Evolutionary conservation across 2,888 invertebrate species (phyloP), one percentile per base, ranked within the genome.

Genomic region (Zaprionus lineosus): DNA sequence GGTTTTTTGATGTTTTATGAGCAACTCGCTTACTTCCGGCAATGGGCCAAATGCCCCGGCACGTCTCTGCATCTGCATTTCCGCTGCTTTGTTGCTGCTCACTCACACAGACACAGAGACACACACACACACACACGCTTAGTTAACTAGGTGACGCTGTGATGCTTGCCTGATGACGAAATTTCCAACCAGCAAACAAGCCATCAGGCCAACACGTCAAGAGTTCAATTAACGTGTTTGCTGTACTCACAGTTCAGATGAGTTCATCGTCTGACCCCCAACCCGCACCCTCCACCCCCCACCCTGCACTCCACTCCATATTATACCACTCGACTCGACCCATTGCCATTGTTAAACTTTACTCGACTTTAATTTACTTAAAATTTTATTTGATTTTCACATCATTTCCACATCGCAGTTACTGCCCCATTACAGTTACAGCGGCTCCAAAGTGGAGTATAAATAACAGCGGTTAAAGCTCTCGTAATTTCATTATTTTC

Each of bases 211-310:
- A 46, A 21, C 46, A 68, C 57, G 65, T 77, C 63, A 59, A 78
- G 59, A 71, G 79, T 81, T 84, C 84, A 82, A 65, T 76, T 73
- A 73, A 64, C 73, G 53, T 73, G 63, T 57, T 70, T 60, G 51
- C 34, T 36, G 36, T 14, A 39, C 63, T 9, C 39, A 51, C 65
- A 66, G 69, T 69, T 66, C 66, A 71, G 39, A 4, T n/a, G 63
- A 67, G 84, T 77, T 77, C 84, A 78, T 46, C 50, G 57, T 19
- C 36, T 39, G 63, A 31, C 52, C 48, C 8, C 31, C 24, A 43
- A 37, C 19, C 19, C 21, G 11, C 12, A 41, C 24, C 24, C 33
- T 34, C 48, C 41, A 51, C 37, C 18, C 36, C 36, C 36, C 2
- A n/a, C 14, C 36, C 2, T n/a, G n/a, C n/a, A n/a, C n/a, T n/a